Evolutionary conservation across 2,113 vertebrate genomes (phyloP), one percentile per base, ranked within the genome.

Genomic region (Dromaius novaehollandiae): DNA sequence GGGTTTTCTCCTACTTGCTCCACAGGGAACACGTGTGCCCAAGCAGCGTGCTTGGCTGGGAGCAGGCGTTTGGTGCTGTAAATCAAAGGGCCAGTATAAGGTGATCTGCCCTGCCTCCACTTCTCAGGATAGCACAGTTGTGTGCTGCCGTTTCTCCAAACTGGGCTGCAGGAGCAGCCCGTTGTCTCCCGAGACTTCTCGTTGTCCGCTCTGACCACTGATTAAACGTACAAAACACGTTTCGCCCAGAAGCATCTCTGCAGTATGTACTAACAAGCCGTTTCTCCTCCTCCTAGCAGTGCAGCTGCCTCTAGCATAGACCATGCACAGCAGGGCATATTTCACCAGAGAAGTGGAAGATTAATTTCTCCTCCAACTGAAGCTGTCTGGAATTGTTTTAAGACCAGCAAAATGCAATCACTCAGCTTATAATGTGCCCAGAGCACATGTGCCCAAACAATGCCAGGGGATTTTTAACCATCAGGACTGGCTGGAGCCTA

Each of bases 91-190:
- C 34, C 34, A 38, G 68, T 18, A 55, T 20, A 48, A 80, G 56
- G 15, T 69, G 40, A 20, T 69, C 24, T n/a, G 46, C 32, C 16
- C 44, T 0, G 0, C 36, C 14, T 63, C 14, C 9, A 3, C 0
- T 0, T 38, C 26, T 25, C 8, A 10, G 42, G 21, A 65, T 19
- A 75, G 21, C 17, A 2, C 5, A 65, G 44, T 42, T 53, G 14
- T 1, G 0, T 0, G 2, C 28, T 80, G 73, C 17, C 17, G 7
- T 36, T 75, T 60, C 8, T 36, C 61, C 70, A 42, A 44, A 48
- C 4, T 21, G 28, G 30, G 34, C 44, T 76, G 28, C 51, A 55
- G 38, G 64, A 68, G 42, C 11, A 2, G 1, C 50, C 53, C 10
- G 8, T 77, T 73, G 34, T 24, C 51, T 51, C 65, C 2, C 1